Conservation (phyloP, 2,113 vertebrate genomes). For the Clarias macrocephalus region DNA sequence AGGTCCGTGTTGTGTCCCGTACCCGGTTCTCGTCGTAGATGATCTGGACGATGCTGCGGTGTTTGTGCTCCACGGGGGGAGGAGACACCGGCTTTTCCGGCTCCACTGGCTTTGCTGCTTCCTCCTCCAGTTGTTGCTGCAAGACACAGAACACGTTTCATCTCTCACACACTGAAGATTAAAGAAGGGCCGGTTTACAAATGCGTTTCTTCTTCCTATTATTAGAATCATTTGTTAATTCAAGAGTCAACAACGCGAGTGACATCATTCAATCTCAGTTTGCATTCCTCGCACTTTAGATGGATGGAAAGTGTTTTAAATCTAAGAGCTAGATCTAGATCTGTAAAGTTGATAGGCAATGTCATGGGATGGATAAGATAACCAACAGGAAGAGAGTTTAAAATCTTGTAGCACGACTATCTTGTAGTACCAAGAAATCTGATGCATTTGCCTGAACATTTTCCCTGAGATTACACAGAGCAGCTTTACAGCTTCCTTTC, state of each 20-base stretch:
- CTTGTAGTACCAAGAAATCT: background rate
- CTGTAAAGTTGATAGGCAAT: background rate
- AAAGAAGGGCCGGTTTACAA: background rate
- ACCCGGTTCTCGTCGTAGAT: conserved; percentile 99
- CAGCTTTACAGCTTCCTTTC: background rate
- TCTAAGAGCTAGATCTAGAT: background rate
- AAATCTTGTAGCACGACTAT: background rate
- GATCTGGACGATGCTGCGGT: conserved; percentile 98
- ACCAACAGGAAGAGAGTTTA: background rate
- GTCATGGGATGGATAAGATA: background rate
- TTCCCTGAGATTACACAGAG: background rate
- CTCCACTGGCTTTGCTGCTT: conserved; percentile 96
- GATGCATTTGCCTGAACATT: too few relatives aligned
- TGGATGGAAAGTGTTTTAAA: background rate
- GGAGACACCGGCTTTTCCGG: conserved; percentile 95
- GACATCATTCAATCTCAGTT: background rate
- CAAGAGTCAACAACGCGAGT: too few relatives aligned
- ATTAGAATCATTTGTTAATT: background rate
- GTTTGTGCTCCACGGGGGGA: conserved; percentile 97
- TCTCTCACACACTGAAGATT: background rate
- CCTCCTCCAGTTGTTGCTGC: conserved; percentile 99
- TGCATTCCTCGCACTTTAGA: background rate
- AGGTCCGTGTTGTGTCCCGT: conserved; percentile 44
- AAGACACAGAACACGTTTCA: conserved; percentile 63
- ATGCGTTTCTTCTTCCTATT: background rate